A percentile compares a stretch with the other conserved stretches of the same genome.
Conservation (phyloP, 2,797 vertebrate species). For the Okamejei kenojei region DNA sequence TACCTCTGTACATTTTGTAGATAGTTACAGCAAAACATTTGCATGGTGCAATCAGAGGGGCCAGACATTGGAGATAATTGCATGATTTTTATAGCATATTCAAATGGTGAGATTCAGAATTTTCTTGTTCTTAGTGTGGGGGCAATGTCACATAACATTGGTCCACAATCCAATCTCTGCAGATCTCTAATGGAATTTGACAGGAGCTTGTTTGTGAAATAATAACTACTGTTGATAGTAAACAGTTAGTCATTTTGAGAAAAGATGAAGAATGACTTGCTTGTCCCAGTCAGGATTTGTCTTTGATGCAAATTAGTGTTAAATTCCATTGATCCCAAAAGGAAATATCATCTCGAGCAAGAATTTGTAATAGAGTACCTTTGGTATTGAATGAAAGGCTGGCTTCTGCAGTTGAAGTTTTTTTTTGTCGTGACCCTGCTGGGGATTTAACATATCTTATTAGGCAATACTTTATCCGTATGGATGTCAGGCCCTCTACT, state of each 20-base stretch:
- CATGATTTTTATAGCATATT: neutral
- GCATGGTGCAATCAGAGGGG: neutral
- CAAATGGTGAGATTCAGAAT: neutral
- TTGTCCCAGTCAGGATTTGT: conserved; percentile 40
- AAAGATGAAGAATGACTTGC: conserved; percentile 26
- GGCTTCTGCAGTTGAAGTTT: conserved; percentile 18
- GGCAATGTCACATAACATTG: neutral
- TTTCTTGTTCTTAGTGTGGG: neutral
- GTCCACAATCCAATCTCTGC: neutral
- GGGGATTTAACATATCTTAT: conserved; percentile 30
- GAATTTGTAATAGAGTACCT: conserved; percentile 5
- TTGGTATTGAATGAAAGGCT: conserved; percentile 27
- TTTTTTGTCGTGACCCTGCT: conserved; percentile 15
- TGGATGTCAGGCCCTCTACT: neutral
- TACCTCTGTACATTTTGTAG: neutral
- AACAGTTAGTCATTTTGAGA: conserved; percentile 53
- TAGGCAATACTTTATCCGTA: neutral
- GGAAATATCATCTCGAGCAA: conserved; percentile 40
- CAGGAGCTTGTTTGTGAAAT: conserved; percentile 48
- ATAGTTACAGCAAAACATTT: neutral
- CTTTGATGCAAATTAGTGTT: conserved; percentile 43
- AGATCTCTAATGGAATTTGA: conserved; percentile 37
- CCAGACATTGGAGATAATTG: neutral
- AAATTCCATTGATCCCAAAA: conserved; percentile 42
- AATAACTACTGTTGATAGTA: conserved; percentile 55